phyloP scores from a whole-genome alignment of 2,113 vertebrate genomes.

The Tachysurus vachellii region DNA sequence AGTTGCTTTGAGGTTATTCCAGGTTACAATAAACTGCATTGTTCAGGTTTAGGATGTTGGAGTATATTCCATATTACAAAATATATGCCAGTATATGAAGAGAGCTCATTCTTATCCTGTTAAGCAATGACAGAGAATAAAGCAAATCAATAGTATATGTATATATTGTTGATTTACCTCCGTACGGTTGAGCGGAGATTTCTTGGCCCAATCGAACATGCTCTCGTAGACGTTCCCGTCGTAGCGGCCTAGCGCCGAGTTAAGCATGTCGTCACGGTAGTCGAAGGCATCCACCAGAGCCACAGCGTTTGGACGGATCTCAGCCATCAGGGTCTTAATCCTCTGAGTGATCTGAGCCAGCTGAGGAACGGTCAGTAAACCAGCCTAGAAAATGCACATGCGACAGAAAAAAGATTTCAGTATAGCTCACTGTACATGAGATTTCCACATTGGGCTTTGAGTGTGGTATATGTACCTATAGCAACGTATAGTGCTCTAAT shows the following conservation, averaged over 20 bases:
- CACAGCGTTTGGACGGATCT: constrained; percentile 84
- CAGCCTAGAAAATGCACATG: constrained; percentile 70
- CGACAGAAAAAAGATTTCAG: not conserved
- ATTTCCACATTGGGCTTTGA: not conserved
- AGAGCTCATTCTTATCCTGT: not conserved
- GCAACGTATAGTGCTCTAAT: not conserved
- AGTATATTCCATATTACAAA: not conserved
- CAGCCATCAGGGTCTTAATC: constrained; percentile 83
- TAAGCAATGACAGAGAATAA: not conserved
- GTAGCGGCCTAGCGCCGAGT: constrained; percentile 89
- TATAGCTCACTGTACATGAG: not conserved
- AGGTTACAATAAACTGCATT: not conserved
- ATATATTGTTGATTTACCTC: constrained; percentile 72
- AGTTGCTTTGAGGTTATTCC: not conserved
- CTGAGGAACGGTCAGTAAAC: constrained; percentile 81
- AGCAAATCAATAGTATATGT: not conserved
- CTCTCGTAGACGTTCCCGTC: constrained; percentile 96
- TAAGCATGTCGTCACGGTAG: constrained; percentile 78
- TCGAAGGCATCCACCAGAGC: constrained; percentile 92
- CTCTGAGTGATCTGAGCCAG: constrained; percentile 77
- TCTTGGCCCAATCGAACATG: constrained; percentile 94
- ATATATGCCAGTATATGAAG: not conserved
- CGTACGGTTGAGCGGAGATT: constrained; percentile 87
- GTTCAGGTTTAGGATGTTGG: not conserved
- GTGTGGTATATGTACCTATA: no score